A percentile compares a stretch with the other conserved stretches of the same genome.
Evolutionary conservation across 2,888 invertebrate genomes (phyloP).

Genomic region (Eupithecia exiguata): DNA sequence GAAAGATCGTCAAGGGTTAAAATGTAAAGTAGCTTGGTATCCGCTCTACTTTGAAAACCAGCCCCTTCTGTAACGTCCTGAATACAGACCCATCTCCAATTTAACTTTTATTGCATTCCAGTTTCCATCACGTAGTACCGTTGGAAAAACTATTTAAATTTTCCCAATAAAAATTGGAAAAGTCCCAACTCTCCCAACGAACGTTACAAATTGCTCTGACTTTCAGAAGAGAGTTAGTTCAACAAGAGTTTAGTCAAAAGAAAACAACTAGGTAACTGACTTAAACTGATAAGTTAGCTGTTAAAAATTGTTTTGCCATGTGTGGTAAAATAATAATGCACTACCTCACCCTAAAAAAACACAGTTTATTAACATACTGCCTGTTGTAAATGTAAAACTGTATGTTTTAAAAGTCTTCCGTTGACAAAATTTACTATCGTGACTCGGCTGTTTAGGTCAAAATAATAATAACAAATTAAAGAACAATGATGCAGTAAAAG

Average conservation of each 20-base stretch:
- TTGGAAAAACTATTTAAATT: constrained; percentile 30
- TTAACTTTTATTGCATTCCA: constrained; percentile 38
- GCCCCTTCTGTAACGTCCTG: constrained; percentile 1
- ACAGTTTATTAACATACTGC: too few species aligned
- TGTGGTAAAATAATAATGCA: too few species aligned
- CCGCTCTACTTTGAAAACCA: not conserved
- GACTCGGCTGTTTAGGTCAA: too few species aligned
- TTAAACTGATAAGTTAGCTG: not conserved
- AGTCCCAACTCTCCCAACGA: constrained; percentile 8
- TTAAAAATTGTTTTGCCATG: too few species aligned
- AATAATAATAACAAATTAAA: too few species aligned
- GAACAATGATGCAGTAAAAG: too few species aligned
- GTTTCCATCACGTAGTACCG: constrained; percentile 19
- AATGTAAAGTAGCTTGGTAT: not conserved
- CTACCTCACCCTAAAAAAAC: too few species aligned
- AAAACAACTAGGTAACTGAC: not conserved
- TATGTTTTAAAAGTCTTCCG: too few species aligned
- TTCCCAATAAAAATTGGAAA: constrained; percentile 27
- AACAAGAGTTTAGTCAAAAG: not conserved
- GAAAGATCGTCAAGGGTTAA: not conserved
- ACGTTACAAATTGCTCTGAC: constrained; percentile 6
- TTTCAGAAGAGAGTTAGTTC: not conserved
- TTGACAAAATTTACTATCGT: too few species aligned
- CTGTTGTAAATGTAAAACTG: too few species aligned
- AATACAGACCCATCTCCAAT: constrained; percentile 26